Percentiles rank a stretch among this genome's conserved stretches.
These are phyloP conservation scores for Bombycilla garrulus DNA, from an alignment of 2,113 vertebrate species.

Conservation along the genomic window DNA sequence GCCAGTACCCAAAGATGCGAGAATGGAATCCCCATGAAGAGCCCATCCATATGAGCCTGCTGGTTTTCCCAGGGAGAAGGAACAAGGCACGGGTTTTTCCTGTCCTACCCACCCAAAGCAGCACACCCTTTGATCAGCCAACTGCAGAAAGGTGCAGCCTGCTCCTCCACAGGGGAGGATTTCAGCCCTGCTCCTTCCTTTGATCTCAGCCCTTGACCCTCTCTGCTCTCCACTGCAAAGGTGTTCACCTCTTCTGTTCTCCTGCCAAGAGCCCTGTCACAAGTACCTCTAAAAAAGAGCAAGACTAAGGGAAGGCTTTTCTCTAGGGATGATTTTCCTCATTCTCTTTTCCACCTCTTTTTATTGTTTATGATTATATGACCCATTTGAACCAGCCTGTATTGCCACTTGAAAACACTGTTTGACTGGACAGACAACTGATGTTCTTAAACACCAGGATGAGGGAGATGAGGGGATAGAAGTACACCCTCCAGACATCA, in stretches of 20 bases:
- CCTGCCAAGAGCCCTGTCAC: neutral
- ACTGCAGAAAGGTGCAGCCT: neutral
- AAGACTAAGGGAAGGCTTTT: neutral
- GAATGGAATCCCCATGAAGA: neutral
- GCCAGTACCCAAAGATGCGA: neutral
- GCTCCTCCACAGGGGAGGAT: neutral
- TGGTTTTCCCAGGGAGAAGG: neutral
- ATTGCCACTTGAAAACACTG: neutral
- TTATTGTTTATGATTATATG: neutral
- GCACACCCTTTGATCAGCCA: neutral
- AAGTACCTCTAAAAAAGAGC: neutral
- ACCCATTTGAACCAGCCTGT: neutral
- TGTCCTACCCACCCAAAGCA: neutral
- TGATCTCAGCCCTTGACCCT: neutral
- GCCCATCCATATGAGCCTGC: fast-evolving
- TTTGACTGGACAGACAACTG: neutral
- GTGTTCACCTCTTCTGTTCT: neutral
- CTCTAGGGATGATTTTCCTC: neutral
- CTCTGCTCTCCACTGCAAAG: neutral
- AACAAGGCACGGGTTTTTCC: neutral
- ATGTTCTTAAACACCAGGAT: neutral
- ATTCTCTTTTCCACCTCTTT: neutral
- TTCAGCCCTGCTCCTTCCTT: neutral
- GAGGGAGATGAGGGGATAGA: neutral
- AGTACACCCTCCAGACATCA: neutral